These are phyloP conservation scores for Listrodromus nycthemerus DNA, from an alignment of 2,888 invertebrate genomes.

Conservation along the genomic window DNA sequence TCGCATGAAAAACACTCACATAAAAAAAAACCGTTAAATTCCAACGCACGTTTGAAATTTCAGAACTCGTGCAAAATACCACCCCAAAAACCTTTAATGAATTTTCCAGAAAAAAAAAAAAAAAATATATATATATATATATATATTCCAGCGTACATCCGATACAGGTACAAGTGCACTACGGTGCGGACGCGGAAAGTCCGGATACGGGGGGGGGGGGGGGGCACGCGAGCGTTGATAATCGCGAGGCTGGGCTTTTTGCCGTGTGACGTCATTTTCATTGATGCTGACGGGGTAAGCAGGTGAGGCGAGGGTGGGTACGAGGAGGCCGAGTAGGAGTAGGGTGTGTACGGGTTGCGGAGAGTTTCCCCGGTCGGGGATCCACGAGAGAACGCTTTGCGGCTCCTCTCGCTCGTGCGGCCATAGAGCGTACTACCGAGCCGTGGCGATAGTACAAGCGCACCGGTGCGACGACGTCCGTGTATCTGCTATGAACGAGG, in stretches of 20 bases:
- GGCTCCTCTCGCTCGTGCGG: slow-evolving; percentile 9
- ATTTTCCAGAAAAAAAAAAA: no score
- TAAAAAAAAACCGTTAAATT: no score
- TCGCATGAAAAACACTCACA: no score
- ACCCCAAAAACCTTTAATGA: no score
- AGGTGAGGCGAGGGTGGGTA: slow-evolving; percentile 76
- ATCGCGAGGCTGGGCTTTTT: slow-evolving; percentile 82
- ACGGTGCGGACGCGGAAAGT: slow-evolving; percentile 38
- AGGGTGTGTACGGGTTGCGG: slow-evolving; percentile 14
- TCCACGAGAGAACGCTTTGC: slow-evolving; percentile 60
- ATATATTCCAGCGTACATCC: no score
- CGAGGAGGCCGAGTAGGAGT: slow-evolving; percentile 9
- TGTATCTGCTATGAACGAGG: neutral
- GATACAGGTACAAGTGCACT: no score
- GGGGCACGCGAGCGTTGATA: slow-evolving; percentile 77
- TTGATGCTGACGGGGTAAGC: slow-evolving; percentile 84
- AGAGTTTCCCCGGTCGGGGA: slow-evolving; percentile 56
- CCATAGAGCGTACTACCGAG: slow-evolving; percentile 54
- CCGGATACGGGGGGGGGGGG: no score
- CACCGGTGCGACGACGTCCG: slow-evolving; percentile 40
- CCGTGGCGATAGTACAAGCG: slow-evolving; percentile 20
- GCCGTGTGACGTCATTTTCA: slow-evolving; percentile 86
- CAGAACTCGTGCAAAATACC: no score
- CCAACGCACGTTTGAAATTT: no score
- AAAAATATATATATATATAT: no score